phyloP scores from a whole-genome alignment of 2,113 vertebrate species.

The Sceloporus undulatus region DNA sequence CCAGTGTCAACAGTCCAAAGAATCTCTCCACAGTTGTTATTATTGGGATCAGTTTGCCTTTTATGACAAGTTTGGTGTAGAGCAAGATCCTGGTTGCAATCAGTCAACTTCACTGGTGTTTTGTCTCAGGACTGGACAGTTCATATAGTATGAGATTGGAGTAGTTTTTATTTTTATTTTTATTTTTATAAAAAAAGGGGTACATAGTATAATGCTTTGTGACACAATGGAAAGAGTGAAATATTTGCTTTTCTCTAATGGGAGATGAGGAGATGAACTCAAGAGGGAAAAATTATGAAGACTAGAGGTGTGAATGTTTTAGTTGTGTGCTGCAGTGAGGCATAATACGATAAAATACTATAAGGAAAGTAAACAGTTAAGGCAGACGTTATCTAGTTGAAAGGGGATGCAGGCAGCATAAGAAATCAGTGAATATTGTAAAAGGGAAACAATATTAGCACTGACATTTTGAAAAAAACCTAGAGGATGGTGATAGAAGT shows the following conservation, averaged over 20 bases:
- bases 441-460: background rate
- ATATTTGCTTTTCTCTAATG: background rate
- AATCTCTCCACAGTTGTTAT: background rate
- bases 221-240: background rate
- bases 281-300: background rate
- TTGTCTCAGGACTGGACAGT: background rate
- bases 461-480: constrained; percentile 19
- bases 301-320: background rate
- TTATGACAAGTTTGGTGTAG: background rate
- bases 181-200: background rate
- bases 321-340: background rate
- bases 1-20: background rate
- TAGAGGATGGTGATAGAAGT: background rate
- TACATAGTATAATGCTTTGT: background rate
- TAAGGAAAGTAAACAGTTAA: background rate
- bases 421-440: constrained; percentile 2
- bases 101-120: background rate
- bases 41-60: background rate
- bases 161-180: background rate
- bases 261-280: background rate
- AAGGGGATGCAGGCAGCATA: background rate
- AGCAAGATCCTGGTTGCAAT: background rate
- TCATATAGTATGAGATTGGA: background rate
- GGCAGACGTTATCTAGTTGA: background rate
- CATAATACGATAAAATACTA: background rate